Conservation (phyloP, 1,140 invertebrate species). For the Anastrepha ludens region DNA sequence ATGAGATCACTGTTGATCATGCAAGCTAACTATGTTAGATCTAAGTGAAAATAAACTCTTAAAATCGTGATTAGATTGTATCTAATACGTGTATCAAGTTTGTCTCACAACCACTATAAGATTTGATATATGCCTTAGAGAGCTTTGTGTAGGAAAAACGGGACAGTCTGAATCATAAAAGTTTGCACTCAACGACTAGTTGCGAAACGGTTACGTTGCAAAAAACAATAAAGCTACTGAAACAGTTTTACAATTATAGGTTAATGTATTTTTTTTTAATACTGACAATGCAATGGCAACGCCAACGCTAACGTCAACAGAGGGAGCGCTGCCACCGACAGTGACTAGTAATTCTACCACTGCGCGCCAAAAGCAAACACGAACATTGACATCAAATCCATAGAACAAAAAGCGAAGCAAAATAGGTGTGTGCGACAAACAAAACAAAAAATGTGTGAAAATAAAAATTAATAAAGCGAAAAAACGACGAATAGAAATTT, state of each 20-base stretch:
- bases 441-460: background rate
- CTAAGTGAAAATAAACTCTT: too few species aligned
- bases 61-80: too few species aligned
- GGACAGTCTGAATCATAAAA: background rate
- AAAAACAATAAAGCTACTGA: background rate
- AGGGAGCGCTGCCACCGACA: background rate
- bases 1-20: too few species aligned
- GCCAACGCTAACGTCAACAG: background rate
- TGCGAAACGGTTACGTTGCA: background rate
- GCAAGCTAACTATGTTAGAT: too few species aligned
- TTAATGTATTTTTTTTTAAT: background rate
- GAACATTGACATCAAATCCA: background rate
- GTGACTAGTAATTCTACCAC: background rate
- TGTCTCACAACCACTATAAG: too few species aligned
- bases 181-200: background rate
- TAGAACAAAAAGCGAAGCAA: background rate
- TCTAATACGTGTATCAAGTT: too few species aligned
- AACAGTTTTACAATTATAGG: background rate
- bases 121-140: too few species aligned
- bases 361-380: constrained; percentile 35
- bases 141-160: too few species aligned
- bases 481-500: background rate
- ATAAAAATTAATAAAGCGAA: constrained; percentile 4
- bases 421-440: background rate
- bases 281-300: background rate